Evolutionary conservation across 2,113 vertebrate species (phyloP).

Genomic region (Eleginops maclovinus): DNA sequence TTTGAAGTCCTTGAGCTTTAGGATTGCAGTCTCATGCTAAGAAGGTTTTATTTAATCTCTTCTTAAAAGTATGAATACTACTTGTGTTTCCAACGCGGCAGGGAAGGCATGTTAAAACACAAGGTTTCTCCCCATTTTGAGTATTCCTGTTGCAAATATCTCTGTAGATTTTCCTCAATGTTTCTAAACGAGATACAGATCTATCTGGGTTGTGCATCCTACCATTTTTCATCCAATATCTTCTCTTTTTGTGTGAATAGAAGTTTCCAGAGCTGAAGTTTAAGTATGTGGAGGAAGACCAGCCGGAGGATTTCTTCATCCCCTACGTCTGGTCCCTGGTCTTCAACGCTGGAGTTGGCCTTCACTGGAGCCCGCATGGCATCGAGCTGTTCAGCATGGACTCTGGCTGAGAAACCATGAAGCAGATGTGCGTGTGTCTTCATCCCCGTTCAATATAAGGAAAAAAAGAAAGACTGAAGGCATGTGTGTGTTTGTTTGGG

Average conservation of each 20-base stretch:
- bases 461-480: slow-evolving; percentile 39
- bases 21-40: too few relatives aligned
- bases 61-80: too few relatives aligned
- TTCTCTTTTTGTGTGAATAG: slow-evolving; percentile 74
- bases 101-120: background rate
- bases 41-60: too few relatives aligned
- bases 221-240: background rate
- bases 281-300: slow-evolving; percentile 98
- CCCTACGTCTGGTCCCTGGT: slow-evolving; percentile 98
- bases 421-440: background rate
- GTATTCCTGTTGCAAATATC: background rate
- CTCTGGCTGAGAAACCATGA: slow-evolving; percentile 86
- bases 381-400: slow-evolving; percentile 98
- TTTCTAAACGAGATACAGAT: background rate
- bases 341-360: slow-evolving; percentile 91
- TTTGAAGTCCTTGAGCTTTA: too few relatives aligned
- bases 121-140: background rate
- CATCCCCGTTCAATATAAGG: slow-evolving; percentile 29
- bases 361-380: slow-evolving; percentile 94
- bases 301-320: slow-evolving; percentile 98
- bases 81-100: background rate
- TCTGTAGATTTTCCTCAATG: background rate
- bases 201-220: background rate
- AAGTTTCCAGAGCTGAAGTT: slow-evolving; percentile 99
- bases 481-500: slow-evolving; percentile 25